Base-by-base conservation (phyloP, 1,140 invertebrate genomes). In the Grapholita molesta region DNA sequence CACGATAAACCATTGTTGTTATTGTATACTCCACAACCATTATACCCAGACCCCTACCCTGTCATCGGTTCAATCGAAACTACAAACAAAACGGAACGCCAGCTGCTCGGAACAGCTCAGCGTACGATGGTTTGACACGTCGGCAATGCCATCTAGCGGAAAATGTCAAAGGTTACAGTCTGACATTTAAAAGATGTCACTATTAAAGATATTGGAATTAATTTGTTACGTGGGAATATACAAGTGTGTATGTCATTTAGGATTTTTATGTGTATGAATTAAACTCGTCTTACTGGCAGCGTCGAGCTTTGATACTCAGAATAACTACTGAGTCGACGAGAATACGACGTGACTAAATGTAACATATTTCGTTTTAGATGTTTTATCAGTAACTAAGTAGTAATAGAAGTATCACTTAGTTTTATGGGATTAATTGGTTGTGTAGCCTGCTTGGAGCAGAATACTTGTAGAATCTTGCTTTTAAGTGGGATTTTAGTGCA, bases 141-240 rank as follows among this genome's bases (percentile, higher is more conserved):
- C n/a, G 5, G 25, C 25, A 38, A 38, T 38, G 23, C 55, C 55
- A 61, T 61, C 55, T 61, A 61, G n/a, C 25, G 55, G 55, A n/a
- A 32, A 61, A 61, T 61, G 55, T 28, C 55, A 61, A 18, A 61
- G 55, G 55, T 61, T 30, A 28, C 15, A 8, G 11, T 1, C 25
- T 61, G 55, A 61, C 55, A 61, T 61, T 61, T 61, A 61, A 61
- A 61, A 61, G 55, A 52, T 52, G 42, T 12, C 24, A 5, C 15
- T 61, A 18, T 32, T 24, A 18, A 61, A 28, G 55, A 32, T 61
- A 61, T 32, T 28, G 53, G 11, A 25, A 23, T 61, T 61, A 61
- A 61, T 61, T 61, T 61, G 28, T 30, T 28, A 21, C n/a, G 42
- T 48, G 18, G 42, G 42, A 21, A 48, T 21, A 48, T 48, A 18